Percentiles rank a stretch among this genome's conserved stretches.
phyloP scores from a whole-genome alignment of 2,888 invertebrate species.

The Drosophila kambysellisi region DNA sequence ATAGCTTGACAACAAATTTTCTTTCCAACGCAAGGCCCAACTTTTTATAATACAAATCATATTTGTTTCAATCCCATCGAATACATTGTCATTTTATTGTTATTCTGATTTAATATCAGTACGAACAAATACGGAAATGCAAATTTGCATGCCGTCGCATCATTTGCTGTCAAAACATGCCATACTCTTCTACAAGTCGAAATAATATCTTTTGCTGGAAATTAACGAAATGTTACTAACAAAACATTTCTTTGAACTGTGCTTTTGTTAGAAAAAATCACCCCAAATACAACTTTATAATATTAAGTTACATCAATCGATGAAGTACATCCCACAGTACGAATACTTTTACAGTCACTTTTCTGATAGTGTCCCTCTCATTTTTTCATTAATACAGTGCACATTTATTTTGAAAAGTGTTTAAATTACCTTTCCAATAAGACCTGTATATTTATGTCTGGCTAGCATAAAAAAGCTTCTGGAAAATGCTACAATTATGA shows the following conservation, averaged over 20 bases:
- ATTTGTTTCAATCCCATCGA: neutral
- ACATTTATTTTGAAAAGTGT: neutral
- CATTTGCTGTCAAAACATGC: neutral
- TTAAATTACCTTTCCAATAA: neutral
- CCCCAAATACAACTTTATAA: neutral
- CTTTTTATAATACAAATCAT: neutral
- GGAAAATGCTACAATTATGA: neutral
- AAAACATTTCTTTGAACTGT: neutral
- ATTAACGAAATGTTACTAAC: neutral
- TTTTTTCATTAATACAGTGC: neutral
- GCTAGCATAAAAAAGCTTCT: neutral
- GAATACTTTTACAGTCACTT: neutral
- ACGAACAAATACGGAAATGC: neutral
- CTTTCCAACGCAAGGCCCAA: neutral
- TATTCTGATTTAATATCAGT: neutral
- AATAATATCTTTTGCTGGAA: neutral
- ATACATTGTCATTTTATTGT: neutral
- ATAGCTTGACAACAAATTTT: neutral
- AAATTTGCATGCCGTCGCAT: neutral
- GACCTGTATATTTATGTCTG: neutral
- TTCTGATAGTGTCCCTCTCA: neutral
- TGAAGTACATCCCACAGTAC: neutral
- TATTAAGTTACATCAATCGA: neutral
- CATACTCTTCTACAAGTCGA: neutral
- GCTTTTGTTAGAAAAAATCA: neutral